These are phyloP conservation scores for Heteractis magnifica DNA, from an alignment of 92 coral and sea anemone genomes.

Conservation along the genomic window DNA sequence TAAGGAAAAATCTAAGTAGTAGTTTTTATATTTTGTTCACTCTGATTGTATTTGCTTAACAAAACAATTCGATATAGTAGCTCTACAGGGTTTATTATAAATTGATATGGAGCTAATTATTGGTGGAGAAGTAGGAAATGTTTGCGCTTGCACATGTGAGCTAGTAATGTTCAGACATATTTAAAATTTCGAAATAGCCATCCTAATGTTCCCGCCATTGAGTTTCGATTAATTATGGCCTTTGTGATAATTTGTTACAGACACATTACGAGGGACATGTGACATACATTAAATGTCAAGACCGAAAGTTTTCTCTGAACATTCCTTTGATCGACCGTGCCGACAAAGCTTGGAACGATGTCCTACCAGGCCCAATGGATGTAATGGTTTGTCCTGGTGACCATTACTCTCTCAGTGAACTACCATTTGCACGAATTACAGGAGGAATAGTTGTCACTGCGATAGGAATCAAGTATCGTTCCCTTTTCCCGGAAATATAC, in stretches of 20 bases:
- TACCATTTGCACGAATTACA: slow-evolving; percentile 51
- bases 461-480: slow-evolving; percentile 41
- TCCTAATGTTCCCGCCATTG: too few relatives aligned
- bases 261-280: slow-evolving; percentile 48
- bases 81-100: too few relatives aligned
- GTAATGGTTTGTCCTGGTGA: slow-evolving; percentile 58
- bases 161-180: too few relatives aligned
- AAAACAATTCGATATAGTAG: too few relatives aligned
- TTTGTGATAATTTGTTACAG: slow-evolving; percentile 3
- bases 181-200: too few relatives aligned
- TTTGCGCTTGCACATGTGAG: too few relatives aligned
- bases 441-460: slow-evolving; percentile 59
- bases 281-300: slow-evolving; percentile 42
- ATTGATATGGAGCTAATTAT: too few relatives aligned
- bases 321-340: neutral
- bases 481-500: slow-evolving; percentile 39
- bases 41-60: too few relatives aligned
- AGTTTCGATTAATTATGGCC: too few relatives aligned
- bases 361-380: slow-evolving; percentile 42
- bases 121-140: too few relatives aligned
- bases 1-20: too few relatives aligned
- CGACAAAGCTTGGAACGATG: slow-evolving; percentile 48
- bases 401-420: slow-evolving; percentile 61
- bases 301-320: slow-evolving; percentile 19
- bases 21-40: too few relatives aligned